Conservation (phyloP, 2,888 invertebrate genomes). For the Drosophila multiciliata region DNA sequence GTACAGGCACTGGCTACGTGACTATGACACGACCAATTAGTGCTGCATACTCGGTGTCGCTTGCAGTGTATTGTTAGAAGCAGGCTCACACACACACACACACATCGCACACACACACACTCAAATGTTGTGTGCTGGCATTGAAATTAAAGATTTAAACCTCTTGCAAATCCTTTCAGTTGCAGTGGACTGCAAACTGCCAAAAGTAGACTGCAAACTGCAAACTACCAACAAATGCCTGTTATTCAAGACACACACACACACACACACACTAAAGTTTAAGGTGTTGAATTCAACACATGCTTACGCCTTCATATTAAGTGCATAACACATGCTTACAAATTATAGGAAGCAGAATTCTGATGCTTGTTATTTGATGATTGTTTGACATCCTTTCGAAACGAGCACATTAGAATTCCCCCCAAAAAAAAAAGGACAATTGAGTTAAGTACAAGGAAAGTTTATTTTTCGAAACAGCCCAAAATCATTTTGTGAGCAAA, state of each 20-base stretch:
- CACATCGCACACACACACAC: background rate
- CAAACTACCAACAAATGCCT: conserved; percentile 28
- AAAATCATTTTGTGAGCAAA: no score
- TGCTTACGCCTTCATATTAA: conserved; percentile 40
- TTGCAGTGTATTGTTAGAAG: conserved; percentile 29
- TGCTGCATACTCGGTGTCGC: conserved; percentile 44
- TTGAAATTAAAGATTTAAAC: conserved; percentile 72
- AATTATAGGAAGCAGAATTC: conserved; percentile 43
- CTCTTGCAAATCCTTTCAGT: conserved; percentile 51
- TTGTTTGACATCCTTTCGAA: conserved; percentile 55
- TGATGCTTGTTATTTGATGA: conserved; percentile 66
- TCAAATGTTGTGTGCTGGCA: conserved; percentile 11
- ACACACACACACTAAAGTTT: conserved; percentile 9
- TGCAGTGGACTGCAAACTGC: conserved; percentile 32
- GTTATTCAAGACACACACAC: conserved; percentile 48
- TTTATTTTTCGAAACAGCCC: background rate
- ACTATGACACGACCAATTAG: conserved; percentile 78
- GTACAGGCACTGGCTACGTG: conserved; percentile 56
- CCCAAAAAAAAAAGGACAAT: conserved; percentile 15
- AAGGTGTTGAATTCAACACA: conserved; percentile 72
- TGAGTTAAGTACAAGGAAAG: background rate
- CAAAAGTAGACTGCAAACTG: conserved; percentile 7
- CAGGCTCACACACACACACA: background rate
- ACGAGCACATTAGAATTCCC: conserved; percentile 37
- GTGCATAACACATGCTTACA: conserved; percentile 48